phyloP scores from a whole-genome alignment of 2,888 invertebrate species.

The Dryocosmus kuriphilus region DNA sequence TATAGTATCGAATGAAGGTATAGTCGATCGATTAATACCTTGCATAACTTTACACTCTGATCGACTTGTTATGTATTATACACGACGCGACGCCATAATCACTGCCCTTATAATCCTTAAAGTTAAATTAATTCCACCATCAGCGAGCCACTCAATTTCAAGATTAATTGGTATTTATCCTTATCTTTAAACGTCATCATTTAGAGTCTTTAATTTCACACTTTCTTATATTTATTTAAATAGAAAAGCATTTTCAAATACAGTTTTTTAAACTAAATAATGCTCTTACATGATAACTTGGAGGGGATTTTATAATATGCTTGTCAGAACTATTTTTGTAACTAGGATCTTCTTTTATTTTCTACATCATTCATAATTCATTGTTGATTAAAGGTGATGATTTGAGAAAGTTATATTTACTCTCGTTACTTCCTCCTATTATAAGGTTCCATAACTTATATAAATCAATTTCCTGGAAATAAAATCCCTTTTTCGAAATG shows the following conservation, averaged over 20 bases:
- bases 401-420: not conserved
- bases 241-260: not conserved
- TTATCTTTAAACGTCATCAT: no score
- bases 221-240: not conserved
- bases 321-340: not conserved
- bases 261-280: no score
- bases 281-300: no score
- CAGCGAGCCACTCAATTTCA: not conserved
- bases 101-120: not conserved
- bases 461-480: not conserved
- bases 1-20: constrained; percentile 44
- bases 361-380: not conserved
- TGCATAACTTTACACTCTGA: constrained; percentile 59
- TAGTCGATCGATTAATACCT: constrained; percentile 68
- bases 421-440: not conserved
- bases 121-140: not conserved
- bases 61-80: constrained; percentile 47
- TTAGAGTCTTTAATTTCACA: not conserved
- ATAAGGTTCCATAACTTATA: not conserved
- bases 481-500: no score
- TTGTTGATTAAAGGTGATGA: not conserved
- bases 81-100: not conserved
- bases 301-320: not conserved
- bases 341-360: not conserved
- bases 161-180: not conserved